phyloP scores from a whole-genome alignment of 1,140 invertebrate species.

The Pollicipes pollicipes region DNA sequence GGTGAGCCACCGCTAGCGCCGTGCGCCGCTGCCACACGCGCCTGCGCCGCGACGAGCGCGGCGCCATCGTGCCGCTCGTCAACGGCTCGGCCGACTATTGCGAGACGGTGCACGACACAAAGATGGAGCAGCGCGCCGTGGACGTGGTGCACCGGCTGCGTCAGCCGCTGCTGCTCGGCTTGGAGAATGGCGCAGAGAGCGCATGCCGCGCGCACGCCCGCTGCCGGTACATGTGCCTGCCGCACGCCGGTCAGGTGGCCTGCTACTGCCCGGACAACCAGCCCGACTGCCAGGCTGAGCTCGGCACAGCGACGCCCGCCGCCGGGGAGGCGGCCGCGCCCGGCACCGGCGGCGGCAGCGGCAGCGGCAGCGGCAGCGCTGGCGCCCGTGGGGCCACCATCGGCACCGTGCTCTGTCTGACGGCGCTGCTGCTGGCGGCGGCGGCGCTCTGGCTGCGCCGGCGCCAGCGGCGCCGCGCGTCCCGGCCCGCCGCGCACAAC shows the following conservation, averaged over 20 bases:
- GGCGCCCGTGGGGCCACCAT: too few relatives aligned
- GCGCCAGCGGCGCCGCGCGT: not conserved
- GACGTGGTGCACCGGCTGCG: not conserved
- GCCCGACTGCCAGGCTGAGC: not conserved
- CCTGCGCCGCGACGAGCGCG: not conserved
- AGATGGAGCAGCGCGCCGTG: not conserved
- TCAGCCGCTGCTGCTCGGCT: not conserved
- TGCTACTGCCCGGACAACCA: not conserved
- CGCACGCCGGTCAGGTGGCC: not conserved
- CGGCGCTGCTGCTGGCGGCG: not conserved
- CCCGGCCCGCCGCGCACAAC: not conserved
- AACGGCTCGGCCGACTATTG: not conserved
- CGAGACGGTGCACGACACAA: not conserved
- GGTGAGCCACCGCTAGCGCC: not conserved
- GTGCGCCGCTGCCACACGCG: constrained; percentile 2
- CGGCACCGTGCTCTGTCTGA: not conserved
- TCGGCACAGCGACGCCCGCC: not conserved
- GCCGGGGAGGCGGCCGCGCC: not conserved
- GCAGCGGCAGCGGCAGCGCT: not conserved
- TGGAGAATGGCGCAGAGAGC: not conserved
- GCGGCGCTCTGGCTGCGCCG: not conserved
- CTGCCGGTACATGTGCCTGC: not conserved
- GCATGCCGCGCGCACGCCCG: not conserved
- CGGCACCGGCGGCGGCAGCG: not conserved
- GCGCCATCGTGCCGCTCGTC: not conserved